phyloP scores from a whole-genome alignment of 2,113 vertebrate species.

The Arvicanthis niloticus region DNA sequence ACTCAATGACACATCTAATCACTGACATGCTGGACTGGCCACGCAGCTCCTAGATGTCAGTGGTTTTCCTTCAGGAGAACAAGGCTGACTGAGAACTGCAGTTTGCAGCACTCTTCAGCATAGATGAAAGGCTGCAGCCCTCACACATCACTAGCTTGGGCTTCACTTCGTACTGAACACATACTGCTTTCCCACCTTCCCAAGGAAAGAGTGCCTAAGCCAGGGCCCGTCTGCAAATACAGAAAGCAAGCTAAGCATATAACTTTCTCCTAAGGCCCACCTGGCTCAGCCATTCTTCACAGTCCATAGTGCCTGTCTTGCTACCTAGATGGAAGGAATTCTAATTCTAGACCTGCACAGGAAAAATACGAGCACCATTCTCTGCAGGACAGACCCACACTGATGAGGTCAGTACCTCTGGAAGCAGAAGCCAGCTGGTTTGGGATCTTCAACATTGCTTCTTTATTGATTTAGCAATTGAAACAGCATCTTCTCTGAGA shows the following conservation, averaged over 20 bases:
- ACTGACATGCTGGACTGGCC: no score
- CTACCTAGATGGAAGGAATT: neutral
- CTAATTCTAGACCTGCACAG: neutral
- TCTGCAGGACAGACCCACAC: neutral
- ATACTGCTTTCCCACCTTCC: neutral
- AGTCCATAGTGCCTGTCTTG: neutral
- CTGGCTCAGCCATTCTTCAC: neutral
- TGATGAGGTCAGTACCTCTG: neutral
- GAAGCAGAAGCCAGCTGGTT: neutral
- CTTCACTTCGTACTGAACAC: neutral
- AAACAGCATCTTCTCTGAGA: neutral
- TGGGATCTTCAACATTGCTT: neutral
- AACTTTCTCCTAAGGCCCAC: neutral
- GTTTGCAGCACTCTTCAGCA: neutral
- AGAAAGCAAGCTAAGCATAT: neutral
- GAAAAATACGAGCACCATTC: neutral
- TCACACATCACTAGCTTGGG: neutral
- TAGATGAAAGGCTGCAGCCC: neutral
- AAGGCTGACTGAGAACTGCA: neutral
- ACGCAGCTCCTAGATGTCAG: neutral
- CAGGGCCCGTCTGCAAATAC: neutral
- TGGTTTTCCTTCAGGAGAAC: neutral
- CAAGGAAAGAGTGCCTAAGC: neutral
- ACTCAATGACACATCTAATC: neutral
- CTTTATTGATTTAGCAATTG: conserved; percentile 35